Evolutionary conservation across 2,797 vertebrate genomes (phyloP).

Genomic region (Oreochromis mossambicus): DNA sequence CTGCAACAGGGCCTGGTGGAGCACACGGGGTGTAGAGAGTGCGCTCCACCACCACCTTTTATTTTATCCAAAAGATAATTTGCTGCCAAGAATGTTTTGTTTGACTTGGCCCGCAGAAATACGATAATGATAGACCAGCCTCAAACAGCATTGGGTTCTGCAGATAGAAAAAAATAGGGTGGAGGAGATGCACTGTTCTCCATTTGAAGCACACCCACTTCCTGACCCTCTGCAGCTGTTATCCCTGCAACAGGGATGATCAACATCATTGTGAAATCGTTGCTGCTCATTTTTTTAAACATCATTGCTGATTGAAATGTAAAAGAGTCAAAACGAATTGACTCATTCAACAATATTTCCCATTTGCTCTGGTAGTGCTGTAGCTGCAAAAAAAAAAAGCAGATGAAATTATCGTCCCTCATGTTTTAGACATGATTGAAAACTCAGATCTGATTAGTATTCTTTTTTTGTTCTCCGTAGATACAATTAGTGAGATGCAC

Average conservation of each 20-base stretch:
- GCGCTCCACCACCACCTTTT: constrained; percentile 52
- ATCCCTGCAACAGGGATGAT: constrained; percentile 21
- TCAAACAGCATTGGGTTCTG: constrained; percentile 36
- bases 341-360: constrained; percentile 33
- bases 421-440: constrained; percentile 60
- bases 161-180: constrained; percentile 32
- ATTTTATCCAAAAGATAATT: constrained; percentile 66
- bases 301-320: constrained; percentile 32
- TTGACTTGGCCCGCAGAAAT: constrained; percentile 56
- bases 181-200: constrained; percentile 31
- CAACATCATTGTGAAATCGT: constrained; percentile 21
- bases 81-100: constrained; percentile 69
- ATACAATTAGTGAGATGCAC: constrained; percentile 63
- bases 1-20: constrained; percentile 42
- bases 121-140: constrained; percentile 25
- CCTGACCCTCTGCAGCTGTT: constrained; percentile 55
- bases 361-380: not conserved
- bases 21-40: constrained; percentile 39
- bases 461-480: constrained; percentile 58
- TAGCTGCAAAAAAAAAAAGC: constrained; percentile 5
- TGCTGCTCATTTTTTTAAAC: not conserved
- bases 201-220: constrained; percentile 45
- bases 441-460: constrained; percentile 65
- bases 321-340: constrained; percentile 12
- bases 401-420: constrained; percentile 31